Conservation (phyloP, 1,140 invertebrate genomes). For the Leptinotarsa defecta region DNA sequence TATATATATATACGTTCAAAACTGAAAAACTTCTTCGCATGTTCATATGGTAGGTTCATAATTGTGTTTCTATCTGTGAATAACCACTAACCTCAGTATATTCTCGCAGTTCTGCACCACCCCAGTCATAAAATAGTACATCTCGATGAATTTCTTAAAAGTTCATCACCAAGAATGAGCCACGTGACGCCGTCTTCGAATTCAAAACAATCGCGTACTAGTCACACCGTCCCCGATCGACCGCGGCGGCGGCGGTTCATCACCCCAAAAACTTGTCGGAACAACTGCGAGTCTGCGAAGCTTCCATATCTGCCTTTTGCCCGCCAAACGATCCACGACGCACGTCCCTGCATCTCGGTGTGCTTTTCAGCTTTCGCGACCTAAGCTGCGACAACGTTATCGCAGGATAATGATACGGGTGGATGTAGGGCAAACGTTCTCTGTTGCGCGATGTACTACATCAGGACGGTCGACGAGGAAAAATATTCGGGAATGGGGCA, state of each 20-base stretch:
- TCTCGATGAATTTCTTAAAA: conserved; percentile 18
- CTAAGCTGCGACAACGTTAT: background rate
- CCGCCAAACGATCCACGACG: conserved; percentile 12
- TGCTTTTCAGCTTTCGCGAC: background rate
- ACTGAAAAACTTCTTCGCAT: too few species aligned
- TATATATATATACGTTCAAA: too few species aligned
- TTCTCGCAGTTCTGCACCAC: conserved; percentile 52
- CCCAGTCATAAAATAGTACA: conserved; percentile 54
- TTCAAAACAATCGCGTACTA: conserved; percentile 16
- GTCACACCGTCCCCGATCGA: conserved; percentile 10
- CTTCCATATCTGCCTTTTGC: conserved; percentile 1
- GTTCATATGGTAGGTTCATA: too few species aligned
- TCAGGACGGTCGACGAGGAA: background rate
- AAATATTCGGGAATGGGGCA: conserved; percentile 2
- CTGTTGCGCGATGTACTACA: background rate
- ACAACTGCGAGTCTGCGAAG: conserved; percentile 21
- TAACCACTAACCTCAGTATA: conserved; percentile 47
- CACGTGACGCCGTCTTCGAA: conserved; percentile 7
- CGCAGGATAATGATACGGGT: background rate
- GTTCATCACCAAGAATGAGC: background rate
- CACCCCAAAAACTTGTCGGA: conserved; percentile 11
- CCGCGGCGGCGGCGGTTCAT: conserved; percentile 13
- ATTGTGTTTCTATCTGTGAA: too few species aligned
- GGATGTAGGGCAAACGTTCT: conserved; percentile 10
- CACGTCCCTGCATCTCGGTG: background rate